Evolutionary conservation across 2,888 invertebrate genomes (phyloP).

Genomic region (Aromia moschata): DNA sequence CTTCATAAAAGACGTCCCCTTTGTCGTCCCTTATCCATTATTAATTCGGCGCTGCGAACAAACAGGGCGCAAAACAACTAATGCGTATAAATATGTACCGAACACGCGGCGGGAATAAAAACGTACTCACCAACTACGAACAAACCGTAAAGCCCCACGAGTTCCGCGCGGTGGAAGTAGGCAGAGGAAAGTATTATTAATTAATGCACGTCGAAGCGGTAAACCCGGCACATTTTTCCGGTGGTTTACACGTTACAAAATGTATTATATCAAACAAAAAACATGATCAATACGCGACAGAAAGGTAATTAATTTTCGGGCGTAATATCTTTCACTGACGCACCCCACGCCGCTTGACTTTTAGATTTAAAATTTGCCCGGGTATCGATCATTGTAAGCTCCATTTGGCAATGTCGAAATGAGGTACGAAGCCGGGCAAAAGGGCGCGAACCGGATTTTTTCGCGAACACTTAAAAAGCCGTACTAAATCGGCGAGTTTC

Average conservation of each 20-base stretch:
- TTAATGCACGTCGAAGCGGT: constrained; percentile 6
- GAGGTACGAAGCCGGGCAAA: neutral
- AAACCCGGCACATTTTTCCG: constrained; percentile 8
- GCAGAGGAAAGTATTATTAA: constrained; percentile 15
- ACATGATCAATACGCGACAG: constrained; percentile 12
- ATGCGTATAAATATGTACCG: no score
- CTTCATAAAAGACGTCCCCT: no score
- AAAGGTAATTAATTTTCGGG: constrained; percentile 6
- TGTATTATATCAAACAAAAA: constrained; percentile 9
- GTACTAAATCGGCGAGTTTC: neutral
- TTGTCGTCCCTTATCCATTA: no score
- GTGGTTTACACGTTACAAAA: constrained; percentile 2
- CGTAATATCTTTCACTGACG: constrained; percentile 11
- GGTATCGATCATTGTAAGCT: constrained; percentile 10
- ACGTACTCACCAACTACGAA: no score
- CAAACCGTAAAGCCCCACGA: neutral
- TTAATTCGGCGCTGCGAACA: no score
- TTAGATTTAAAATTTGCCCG: constrained; percentile 8
- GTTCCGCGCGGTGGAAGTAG: neutral
- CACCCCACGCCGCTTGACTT: constrained; percentile 7
- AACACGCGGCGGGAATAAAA: no score
- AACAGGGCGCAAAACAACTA: no score
- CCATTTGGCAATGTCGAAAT: constrained; percentile 5
- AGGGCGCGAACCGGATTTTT: neutral
- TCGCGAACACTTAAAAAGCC: neutral